Conservation (phyloP, 2,797 vertebrate genomes). For the Tragelaphus eurycerus region DNA sequence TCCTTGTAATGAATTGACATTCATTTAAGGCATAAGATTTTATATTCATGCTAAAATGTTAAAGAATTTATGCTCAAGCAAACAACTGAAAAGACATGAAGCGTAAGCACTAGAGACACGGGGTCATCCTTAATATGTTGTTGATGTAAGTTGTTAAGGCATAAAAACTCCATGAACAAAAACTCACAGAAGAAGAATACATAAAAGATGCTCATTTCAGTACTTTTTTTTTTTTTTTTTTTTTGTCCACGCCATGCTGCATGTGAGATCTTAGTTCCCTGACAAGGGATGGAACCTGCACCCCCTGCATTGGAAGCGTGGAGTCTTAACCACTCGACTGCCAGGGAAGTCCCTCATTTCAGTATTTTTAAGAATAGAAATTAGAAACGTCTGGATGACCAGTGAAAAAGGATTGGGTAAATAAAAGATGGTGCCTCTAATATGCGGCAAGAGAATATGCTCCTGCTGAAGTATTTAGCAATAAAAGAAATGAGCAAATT, state of each 20-base stretch:
- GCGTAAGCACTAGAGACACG: background rate
- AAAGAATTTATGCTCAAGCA: slow-evolving; percentile 18
- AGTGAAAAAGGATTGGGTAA: background rate
- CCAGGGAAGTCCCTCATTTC: background rate
- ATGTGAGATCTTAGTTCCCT: background rate
- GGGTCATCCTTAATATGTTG: slow-evolving; percentile 12
- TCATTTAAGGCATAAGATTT: background rate
- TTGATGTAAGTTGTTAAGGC: background rate
- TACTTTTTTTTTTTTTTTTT: background rate
- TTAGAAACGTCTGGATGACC: background rate
- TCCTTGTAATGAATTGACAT: slow-evolving; percentile 34
- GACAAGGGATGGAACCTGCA: background rate
- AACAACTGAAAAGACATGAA: slow-evolving; percentile 7
- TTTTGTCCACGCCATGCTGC: background rate
- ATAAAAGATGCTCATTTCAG: background rate
- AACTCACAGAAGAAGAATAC: background rate
- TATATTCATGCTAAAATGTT: slow-evolving; percentile 6
- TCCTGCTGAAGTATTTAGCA: background rate
- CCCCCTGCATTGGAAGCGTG: background rate
- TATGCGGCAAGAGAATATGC: background rate
- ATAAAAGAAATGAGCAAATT: background rate
- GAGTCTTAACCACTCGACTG: background rate
- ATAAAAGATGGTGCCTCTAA: background rate
- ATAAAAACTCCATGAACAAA: background rate
- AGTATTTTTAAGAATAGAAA: slow-evolving; percentile 38